phyloP scores from a whole-genome alignment of 2,113 vertebrate genomes.

The Oxyura jamaicensis region DNA sequence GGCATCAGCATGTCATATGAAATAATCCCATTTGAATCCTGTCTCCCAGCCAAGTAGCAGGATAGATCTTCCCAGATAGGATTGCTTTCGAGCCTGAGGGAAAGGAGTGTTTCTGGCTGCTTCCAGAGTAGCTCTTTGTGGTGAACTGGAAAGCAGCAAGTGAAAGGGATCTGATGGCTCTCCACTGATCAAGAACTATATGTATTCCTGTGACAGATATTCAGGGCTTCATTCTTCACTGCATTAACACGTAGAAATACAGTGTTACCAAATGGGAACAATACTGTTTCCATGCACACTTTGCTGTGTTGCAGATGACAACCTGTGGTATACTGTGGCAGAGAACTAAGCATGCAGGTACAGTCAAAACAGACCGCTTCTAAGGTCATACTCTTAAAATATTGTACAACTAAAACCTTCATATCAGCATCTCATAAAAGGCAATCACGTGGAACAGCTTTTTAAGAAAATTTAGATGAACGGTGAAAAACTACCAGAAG shows the following conservation, averaged over 20 bases:
- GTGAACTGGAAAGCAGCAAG: conserved; percentile 49
- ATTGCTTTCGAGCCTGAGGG: conserved; percentile 55
- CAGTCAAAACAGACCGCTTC: not conserved
- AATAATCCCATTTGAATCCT: conserved; percentile 60
- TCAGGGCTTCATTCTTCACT: not conserved
- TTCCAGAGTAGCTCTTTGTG: conserved; percentile 44
- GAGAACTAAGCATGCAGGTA: not conserved
- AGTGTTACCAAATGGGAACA: not conserved
- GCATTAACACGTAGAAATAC: not conserved
- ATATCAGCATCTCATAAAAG: not conserved
- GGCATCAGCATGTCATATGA: conserved; percentile 54
- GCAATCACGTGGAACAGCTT: not conserved
- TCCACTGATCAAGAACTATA: not conserved
- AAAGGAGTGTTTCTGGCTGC: conserved; percentile 56
- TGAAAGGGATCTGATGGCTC: not conserved
- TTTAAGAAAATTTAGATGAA: not conserved
- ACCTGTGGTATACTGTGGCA: rapidly evolving
- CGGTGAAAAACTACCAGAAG: not conserved
- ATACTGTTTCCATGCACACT: not conserved
- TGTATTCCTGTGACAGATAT: not conserved
- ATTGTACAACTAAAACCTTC: not conserved
- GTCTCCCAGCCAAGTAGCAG: conserved; percentile 51
- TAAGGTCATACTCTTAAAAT: not conserved
- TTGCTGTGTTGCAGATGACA: not conserved
- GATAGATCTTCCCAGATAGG: conserved; percentile 64